phyloP scores from a whole-genome alignment of 92 coral and sea anemone genomes.

The Parazoanthus darwini region DNA sequence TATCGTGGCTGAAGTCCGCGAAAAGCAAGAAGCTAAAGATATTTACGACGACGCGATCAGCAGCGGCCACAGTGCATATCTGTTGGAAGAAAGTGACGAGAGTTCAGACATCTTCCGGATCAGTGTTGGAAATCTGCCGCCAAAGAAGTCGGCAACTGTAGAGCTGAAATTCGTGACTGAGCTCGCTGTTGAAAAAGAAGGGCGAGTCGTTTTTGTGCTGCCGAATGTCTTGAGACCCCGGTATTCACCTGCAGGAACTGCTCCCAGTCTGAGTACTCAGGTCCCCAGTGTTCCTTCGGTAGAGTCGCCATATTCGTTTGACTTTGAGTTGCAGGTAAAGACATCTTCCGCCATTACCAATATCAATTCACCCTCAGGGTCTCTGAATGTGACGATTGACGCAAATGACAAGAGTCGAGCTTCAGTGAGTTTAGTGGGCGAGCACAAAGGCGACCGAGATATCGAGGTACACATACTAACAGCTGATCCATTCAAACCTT shows the following conservation, averaged over 20 bases:
- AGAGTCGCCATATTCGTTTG: constrained; percentile 66
- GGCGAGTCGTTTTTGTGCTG: constrained; percentile 75
- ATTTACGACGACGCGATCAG: constrained; percentile 82
- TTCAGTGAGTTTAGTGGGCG: constrained; percentile 53
- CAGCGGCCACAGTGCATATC: constrained; percentile 79
- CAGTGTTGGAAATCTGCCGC: constrained; percentile 88
- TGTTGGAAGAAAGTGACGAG: constrained; percentile 87
- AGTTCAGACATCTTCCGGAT: constrained; percentile 83
- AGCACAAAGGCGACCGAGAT: constrained; percentile 60
- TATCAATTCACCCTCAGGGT: constrained; percentile 74
- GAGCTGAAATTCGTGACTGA: constrained; percentile 80
- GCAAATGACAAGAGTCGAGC: constrained; percentile 51
- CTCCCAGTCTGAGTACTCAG: constrained; percentile 56
- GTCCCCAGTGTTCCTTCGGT: constrained; percentile 54
- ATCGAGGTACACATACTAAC: constrained; percentile 59
- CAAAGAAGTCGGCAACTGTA: constrained; percentile 72
- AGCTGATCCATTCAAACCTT: constrained; percentile 63
- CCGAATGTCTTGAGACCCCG: constrained; percentile 90
- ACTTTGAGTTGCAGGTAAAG: constrained; percentile 72
- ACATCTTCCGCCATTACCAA: constrained; percentile 67
- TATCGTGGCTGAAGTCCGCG: constrained; percentile 54
- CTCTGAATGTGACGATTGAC: constrained; percentile 52
- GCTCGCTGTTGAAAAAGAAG: constrained; percentile 79
- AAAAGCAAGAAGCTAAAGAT: constrained; percentile 79
- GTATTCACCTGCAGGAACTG: constrained; percentile 65